Percentiles rank a stretch among this genome's conserved stretches.
phyloP scores from a whole-genome alignment of 1,140 invertebrate species.

The Drosophila parvula region DNA sequence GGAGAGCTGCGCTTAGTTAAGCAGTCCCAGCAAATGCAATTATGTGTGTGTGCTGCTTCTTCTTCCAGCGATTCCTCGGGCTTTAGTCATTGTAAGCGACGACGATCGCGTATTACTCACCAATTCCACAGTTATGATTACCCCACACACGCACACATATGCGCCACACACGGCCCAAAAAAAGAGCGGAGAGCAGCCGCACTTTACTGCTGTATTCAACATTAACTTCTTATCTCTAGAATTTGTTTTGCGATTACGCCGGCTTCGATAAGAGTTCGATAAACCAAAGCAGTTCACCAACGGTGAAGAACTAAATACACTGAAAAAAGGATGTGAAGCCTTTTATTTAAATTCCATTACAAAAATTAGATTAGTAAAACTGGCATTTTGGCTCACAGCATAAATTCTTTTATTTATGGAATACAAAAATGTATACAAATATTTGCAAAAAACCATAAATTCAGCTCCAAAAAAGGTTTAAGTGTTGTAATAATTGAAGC shows the following conservation, averaged over 20 bases:
- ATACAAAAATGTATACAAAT: no score
- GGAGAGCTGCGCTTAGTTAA: conserved; percentile 6
- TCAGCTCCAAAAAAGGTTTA: no score
- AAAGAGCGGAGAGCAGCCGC: conserved; percentile 9
- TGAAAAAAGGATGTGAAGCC: background rate
- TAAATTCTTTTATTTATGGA: no score
- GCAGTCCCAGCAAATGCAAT: conserved; percentile 13
- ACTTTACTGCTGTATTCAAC: conserved; percentile 39
- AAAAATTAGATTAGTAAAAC: no score
- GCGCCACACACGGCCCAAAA: conserved; percentile 21
- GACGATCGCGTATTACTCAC: conserved; percentile 61
- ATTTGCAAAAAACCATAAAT: no score
- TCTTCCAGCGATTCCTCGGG: conserved; percentile 6
- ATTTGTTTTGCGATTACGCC: conserved; percentile 67
- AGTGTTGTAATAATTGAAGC: no score
- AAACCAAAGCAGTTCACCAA: conserved; percentile 28
- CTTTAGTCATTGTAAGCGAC: conserved; percentile 55
- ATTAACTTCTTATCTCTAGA: conserved; percentile 64
- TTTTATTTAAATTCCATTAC: no score
- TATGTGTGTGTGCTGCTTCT: conserved; percentile 16
- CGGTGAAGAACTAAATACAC: conserved; percentile 5
- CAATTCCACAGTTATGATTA: conserved; percentile 52
- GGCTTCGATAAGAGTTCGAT: conserved; percentile 52
- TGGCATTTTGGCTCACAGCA: no score
- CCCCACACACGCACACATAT: conserved; percentile 6